A percentile compares a stretch with the other conserved stretches of the same genome.
Conservation (phyloP, 2,888 invertebrate genomes). For the Blera fallax region DNA sequence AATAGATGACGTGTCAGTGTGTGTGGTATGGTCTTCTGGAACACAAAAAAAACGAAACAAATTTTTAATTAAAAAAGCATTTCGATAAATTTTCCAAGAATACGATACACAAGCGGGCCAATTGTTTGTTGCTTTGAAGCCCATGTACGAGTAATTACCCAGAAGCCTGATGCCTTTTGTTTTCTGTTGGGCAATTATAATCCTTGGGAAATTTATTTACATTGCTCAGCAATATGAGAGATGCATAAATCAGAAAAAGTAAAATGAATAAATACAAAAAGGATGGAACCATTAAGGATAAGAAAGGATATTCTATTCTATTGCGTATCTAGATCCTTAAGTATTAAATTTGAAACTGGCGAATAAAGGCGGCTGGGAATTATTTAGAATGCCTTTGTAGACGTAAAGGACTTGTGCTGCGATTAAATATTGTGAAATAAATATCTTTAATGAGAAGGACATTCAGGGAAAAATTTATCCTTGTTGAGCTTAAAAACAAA, state of each 20-base stretch:
- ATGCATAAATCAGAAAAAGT: conserved; percentile 50
- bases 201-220: conserved; percentile 62
- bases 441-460: not conserved
- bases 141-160: conserved; percentile 30
- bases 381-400: not conserved
- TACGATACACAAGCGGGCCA: conserved; percentile 3
- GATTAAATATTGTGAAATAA: not conserved
- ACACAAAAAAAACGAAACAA: conserved; percentile 17
- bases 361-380: not conserved
- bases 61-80: conserved; percentile 57
- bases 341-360: conserved; percentile 5
- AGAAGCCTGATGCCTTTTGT: conserved; percentile 34
- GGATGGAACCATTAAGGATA: conserved; percentile 31
- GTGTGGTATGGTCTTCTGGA: not conserved
- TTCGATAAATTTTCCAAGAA: conserved; percentile 45
- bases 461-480: not conserved
- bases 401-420: not conserved
- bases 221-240: conserved; percentile 40
- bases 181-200: conserved; percentile 50
- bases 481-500: conserved; percentile 12
- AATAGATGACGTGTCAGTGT: conserved; percentile 4
- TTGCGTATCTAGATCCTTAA: not conserved
- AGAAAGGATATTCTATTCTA: conserved; percentile 4
- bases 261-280: conserved; percentile 42
- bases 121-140: conserved; percentile 17